Evolutionary conservation across 2,888 invertebrate genomes (phyloP), one percentile per base, ranked within the genome.

Genomic region (Nebria salina): DNA sequence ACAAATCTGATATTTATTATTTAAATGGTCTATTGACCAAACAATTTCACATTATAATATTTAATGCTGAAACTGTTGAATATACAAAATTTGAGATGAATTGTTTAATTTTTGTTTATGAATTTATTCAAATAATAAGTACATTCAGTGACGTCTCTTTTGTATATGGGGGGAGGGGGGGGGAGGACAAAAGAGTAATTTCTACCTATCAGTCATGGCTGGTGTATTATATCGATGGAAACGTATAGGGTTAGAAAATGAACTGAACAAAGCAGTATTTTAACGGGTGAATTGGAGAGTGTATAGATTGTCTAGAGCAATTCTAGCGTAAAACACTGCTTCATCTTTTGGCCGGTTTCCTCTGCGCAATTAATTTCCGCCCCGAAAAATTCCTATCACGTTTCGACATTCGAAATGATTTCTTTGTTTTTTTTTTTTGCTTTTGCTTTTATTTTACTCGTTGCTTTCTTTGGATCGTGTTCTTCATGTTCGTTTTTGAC

Each of bases 131-230:
- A 4, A 34, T 34, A 34, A 34, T 54, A 54, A 54, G 54, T 54
- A 20, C 20, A 20, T 54, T 54, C 13, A 54, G 11, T 54, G 54
- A 54, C 54, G 13, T 54, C 54, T 70, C 26, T 9, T n/a, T 41
- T 41, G 41, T n/a, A 5, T 6, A 11, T 66, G 68, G 20, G 20
- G 20, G 1, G n/a, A n/a, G n/a, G 68, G 20, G 20, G 20, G 1
- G n/a, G n/a, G n/a, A n/a, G n/a, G 75, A 80, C 80, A 80, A 80
- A 80, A 80, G 80, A 80, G 80, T 80, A 80, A 80, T 80, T 80
- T 80, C 75, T 80, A 80, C 80, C 80, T 80, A 80, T 80, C 80
- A 80, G 75, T 80, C 80, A 80, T 34, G 43, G 75, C 43, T 26
- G 20, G 54, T 13, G 54, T 54, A 54, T 13, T 54, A 54, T 13